Conservation (phyloP, 2,113 vertebrate species). For the Pardalotus punctatus region DNA sequence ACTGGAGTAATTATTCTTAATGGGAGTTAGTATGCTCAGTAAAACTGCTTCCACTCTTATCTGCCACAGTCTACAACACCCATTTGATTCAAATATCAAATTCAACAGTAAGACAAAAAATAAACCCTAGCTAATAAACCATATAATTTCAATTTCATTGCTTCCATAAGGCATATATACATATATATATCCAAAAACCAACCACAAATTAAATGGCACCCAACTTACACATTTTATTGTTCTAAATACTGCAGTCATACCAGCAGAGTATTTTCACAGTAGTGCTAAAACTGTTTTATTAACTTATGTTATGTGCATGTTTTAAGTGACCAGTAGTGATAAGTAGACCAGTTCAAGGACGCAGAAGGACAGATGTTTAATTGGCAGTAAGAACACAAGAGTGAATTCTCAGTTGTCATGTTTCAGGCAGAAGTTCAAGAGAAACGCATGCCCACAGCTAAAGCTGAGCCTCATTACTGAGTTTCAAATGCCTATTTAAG, state of each 20-base stretch:
- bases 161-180: neutral
- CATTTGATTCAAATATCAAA: constrained; percentile 1
- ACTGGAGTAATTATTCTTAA: neutral
- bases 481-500: neutral
- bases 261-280: neutral
- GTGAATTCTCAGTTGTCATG: constrained; percentile 8
- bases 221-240: neutral
- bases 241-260: neutral
- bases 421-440: constrained; percentile 23
- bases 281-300: neutral
- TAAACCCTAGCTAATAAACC: neutral
- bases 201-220: neutral
- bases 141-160: neutral
- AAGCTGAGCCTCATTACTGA: neutral
- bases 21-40: neutral
- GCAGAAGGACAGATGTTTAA: constrained; percentile 40
- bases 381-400: neutral
- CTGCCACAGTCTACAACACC: neutral
- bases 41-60: neutral
- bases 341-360: neutral
- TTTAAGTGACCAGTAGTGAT: neutral
- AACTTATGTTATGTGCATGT: neutral
- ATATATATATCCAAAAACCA: neutral
- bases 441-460: neutral
- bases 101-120: neutral